These are phyloP conservation scores for Forficula auricularia DNA, from an alignment of 1,140 invertebrate species.

Conservation along the genomic window DNA sequence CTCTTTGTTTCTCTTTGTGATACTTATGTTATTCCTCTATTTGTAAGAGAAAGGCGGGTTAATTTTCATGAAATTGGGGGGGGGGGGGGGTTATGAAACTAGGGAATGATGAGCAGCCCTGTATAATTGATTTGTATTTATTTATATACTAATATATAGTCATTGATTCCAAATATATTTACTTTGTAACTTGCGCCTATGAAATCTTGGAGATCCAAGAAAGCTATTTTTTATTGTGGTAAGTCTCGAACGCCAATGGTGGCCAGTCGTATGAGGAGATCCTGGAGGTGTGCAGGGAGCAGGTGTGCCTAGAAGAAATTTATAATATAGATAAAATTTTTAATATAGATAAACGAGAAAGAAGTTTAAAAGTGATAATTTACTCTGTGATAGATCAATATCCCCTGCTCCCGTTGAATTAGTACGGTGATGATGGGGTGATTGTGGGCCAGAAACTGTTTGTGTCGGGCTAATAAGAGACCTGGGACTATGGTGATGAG, in stretches of 20 bases:
- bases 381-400: neutral
- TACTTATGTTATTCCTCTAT: too few species aligned
- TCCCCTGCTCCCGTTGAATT: slow-evolving; percentile 15
- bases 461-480: slow-evolving; percentile 11
- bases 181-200: slow-evolving; percentile 91
- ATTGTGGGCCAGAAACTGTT: slow-evolving; percentile 13
- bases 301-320: slow-evolving; percentile 3
- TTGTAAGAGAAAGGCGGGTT: too few species aligned
- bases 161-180: slow-evolving; percentile 14
- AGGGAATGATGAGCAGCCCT: too few species aligned
- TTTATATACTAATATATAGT: neutral
- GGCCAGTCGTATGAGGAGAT: slow-evolving; percentile 49
- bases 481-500: too few species aligned
- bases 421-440: slow-evolving; percentile 19
- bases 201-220: slow-evolving; percentile 94
- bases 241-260: slow-evolving; percentile 85
- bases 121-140: too few species aligned
- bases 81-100: too few species aligned
- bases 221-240: slow-evolving; percentile 98
- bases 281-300: slow-evolving; percentile 50
- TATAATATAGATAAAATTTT: neutral
- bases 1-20: too few species aligned
- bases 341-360: neutral
- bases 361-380: neutral
- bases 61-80: too few species aligned